Evolutionary conservation across 2,797 vertebrate species (phyloP).

Genomic region (Syngnathus rostellatus): DNA sequence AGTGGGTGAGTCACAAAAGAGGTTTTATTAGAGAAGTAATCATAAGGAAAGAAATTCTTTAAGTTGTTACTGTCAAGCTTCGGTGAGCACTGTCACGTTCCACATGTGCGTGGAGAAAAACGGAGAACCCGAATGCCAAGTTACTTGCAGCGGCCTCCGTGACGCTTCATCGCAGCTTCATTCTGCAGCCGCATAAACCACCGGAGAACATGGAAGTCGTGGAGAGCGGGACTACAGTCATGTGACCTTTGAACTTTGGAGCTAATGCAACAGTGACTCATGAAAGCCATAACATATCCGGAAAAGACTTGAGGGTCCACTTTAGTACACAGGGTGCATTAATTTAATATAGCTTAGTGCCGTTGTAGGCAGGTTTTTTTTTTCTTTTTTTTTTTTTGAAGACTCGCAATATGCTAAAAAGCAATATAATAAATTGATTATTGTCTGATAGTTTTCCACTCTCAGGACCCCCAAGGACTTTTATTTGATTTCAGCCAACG

Average conservation of each 20-base stretch:
- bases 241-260: conserved; percentile 46
- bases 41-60: conserved; percentile 24
- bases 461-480: conserved; percentile 36
- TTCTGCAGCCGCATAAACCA: conserved; percentile 38
- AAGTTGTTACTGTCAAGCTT: conserved; percentile 46
- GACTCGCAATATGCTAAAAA: conserved; percentile 68
- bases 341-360: conserved; percentile 54
- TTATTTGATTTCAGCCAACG: conserved; percentile 11
- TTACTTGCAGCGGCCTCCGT: conserved; percentile 3
- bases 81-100: conserved; percentile 25
- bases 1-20: conserved; percentile 39
- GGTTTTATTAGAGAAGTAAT: conserved; percentile 39
- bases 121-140: conserved; percentile 28
- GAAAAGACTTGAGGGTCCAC: conserved; percentile 42
- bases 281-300: conserved; percentile 60
- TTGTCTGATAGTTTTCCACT: conserved; percentile 41
- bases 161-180: conserved; percentile 33
- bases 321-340: conserved; percentile 47
- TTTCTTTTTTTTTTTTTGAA: conserved; percentile 27
- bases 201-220: conserved; percentile 36
- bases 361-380: conserved; percentile 45
- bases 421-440: conserved; percentile 56
- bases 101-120: conserved; percentile 5
- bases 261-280: conserved; percentile 46
- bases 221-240: conserved; percentile 30